Evolutionary conservation across 2,797 vertebrate genomes (phyloP), one percentile per base, ranked within the genome.

Genomic region (Pangasius larnaudii): DNA sequence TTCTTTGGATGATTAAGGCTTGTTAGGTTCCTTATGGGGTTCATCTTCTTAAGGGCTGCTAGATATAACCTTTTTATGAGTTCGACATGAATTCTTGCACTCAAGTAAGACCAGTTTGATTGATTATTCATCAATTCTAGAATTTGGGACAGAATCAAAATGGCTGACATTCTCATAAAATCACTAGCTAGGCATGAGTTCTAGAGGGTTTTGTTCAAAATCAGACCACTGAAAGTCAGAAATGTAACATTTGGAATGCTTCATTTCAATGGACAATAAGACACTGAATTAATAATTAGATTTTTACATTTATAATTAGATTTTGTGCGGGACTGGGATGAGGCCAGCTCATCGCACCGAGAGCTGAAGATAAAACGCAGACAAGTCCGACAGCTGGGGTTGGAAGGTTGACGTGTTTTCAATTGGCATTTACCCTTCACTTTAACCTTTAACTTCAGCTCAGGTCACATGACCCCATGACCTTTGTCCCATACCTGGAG

Each of bases 341-440:
- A 36, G 30, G 10, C 77, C 9, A 0, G 11, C 33, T 2, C 56
- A 39, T 27, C 14, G 78, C 24, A 11, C 39, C 0, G 4, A 14
- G 19, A 2, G 5, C 8, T 30, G 49, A 80, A 39, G 78, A 33
- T 80, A 59, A 59, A 39, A 22, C 0, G 75, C 49, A 11, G 51
- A 14, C 30, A 8, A 42, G 61, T 42, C 36, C 2, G 13, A 61
- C 58, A 42, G 58, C 36, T 14, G 33, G 24, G 58, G 36, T 63
- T 81, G 0, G 22, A 83, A 83, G 61, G 42, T 84, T 83, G 39
- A 83, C 27, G 27, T 49, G 33, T 84, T 36, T 86, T 22, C 42
- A 77, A 61, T 86, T 86, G 85, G 39, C 81, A 69, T 67, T 84
- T 84, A 61, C 74, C 56, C 39, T 81, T 82, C 65, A 46, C 51